These are phyloP conservation scores for Agrotis puta DNA, from an alignment of 2,888 invertebrate species.

Conservation along the genomic window DNA sequence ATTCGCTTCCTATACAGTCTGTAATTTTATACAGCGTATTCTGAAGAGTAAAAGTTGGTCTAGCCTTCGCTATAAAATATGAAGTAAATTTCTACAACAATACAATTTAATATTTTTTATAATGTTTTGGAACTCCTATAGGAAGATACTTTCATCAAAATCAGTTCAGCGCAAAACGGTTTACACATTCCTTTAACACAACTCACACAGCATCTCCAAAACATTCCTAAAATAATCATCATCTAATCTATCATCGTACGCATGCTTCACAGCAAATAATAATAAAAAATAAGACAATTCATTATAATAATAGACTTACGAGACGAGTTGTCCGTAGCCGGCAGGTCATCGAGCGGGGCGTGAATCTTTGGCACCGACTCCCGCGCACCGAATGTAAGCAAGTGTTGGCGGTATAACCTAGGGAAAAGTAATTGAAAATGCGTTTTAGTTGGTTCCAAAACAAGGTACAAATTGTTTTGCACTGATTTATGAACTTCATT, in stretches of 20 bases:
- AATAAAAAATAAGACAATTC: background rate
- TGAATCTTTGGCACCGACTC: conserved; percentile 87
- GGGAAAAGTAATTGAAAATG: background rate
- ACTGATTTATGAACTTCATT: too few relatives aligned
- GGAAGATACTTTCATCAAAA: background rate
- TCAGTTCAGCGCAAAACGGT: background rate
- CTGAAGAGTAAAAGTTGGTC: background rate
- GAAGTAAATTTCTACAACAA: background rate
- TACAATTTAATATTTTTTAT: background rate
- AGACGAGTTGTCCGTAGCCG: conserved; percentile 82
- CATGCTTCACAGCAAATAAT: conserved; percentile 43
- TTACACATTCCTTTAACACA: conserved; percentile 6
- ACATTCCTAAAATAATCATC: conserved; percentile 2
- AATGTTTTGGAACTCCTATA: background rate
- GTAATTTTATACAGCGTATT: background rate
- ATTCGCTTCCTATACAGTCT: background rate
- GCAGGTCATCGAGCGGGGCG: conserved; percentile 82
- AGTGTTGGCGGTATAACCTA: conserved; percentile 94
- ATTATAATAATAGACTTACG: conserved; percentile 74
- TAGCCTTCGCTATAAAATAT: background rate
- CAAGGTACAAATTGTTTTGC: conserved; percentile 6
- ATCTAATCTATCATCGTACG: conserved; percentile 2
- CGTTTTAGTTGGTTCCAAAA: background rate
- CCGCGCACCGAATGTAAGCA: conserved; percentile 92
- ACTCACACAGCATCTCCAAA: background rate